These are phyloP conservation scores for Harpagifer antarcticus DNA, from an alignment of 2,797 vertebrate genomes.

Conservation along the genomic window DNA sequence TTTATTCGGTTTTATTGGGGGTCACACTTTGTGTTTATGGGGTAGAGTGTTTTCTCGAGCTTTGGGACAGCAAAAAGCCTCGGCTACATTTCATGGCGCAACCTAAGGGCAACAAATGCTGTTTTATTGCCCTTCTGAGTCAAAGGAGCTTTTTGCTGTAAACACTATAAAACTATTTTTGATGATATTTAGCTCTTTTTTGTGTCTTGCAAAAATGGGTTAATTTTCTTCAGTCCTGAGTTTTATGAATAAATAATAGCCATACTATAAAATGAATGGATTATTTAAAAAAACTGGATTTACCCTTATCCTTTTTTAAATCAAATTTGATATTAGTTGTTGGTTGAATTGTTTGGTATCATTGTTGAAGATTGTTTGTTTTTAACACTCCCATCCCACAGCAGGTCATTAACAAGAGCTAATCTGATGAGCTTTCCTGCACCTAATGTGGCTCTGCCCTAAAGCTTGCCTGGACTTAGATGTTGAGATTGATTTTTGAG, in stretches of 20 bases:
- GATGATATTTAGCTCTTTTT: neutral
- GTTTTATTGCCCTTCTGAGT: conserved; percentile 3
- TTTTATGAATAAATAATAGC: neutral
- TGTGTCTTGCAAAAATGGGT: conserved; percentile 12
- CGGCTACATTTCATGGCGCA: neutral
- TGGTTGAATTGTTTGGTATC: neutral
- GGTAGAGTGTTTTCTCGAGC: neutral
- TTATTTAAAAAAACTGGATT: neutral
- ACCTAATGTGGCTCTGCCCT: conserved; percentile 29
- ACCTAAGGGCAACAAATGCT: conserved; percentile 28
- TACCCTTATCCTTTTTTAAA: neutral
- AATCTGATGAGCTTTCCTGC: conserved; percentile 33
- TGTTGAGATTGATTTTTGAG: conserved; percentile 41
- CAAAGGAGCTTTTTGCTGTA: conserved; percentile 10
- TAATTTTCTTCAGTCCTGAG: neutral
- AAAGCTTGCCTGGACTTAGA: conserved; percentile 37
- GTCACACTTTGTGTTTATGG: conserved; percentile 6
- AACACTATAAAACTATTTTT: neutral
- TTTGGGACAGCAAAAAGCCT: neutral
- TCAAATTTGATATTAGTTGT: neutral
- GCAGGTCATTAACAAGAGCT: conserved; percentile 46
- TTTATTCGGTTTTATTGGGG: conserved; percentile 23
- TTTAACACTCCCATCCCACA: neutral
- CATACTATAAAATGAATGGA: neutral
- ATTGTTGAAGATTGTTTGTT: neutral